Percentiles rank a stretch among this genome's conserved stretches.
phyloP scores from a whole-genome alignment of 1,140 invertebrate genomes.

The Tetramorium alpestre region DNA sequence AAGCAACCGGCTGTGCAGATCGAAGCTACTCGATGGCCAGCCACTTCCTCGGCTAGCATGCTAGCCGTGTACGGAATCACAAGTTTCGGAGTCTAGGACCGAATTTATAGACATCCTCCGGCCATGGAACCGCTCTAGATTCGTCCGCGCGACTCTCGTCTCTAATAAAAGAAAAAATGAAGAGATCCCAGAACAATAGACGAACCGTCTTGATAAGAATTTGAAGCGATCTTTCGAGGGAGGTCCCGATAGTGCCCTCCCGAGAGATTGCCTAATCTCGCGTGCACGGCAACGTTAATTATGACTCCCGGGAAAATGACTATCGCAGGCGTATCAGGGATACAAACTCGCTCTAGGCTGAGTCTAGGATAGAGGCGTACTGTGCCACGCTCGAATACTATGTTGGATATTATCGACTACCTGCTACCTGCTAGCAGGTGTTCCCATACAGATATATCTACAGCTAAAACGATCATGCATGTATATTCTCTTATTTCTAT shows the following conservation, averaged over 20 bases:
- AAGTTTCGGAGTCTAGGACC: conserved; percentile 71
- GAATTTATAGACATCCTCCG: conserved; percentile 64
- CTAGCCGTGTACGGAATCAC: conserved; percentile 60
- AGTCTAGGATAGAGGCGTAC: conserved; percentile 14
- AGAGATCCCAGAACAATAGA: background rate
- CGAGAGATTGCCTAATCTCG: background rate
- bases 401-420: background rate
- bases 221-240: background rate
- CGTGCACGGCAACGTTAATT: conserved; percentile 28
- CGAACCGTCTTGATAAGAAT: background rate
- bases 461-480: background rate
- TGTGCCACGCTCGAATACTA: conserved; percentile 11
- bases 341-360: background rate
- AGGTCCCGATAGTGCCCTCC: background rate
- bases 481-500: background rate
- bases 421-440: conserved; percentile 17
- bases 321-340: background rate
- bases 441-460: background rate
- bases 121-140: conserved; percentile 52
- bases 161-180: background rate
- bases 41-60: conserved; percentile 59
- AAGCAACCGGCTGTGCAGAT: conserved; percentile 54
- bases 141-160: background rate
- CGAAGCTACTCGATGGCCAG: background rate
- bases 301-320: background rate